Evolutionary conservation across 2,888 invertebrate genomes (phyloP).

Genomic region (Scaptomyza reducta): DNA sequence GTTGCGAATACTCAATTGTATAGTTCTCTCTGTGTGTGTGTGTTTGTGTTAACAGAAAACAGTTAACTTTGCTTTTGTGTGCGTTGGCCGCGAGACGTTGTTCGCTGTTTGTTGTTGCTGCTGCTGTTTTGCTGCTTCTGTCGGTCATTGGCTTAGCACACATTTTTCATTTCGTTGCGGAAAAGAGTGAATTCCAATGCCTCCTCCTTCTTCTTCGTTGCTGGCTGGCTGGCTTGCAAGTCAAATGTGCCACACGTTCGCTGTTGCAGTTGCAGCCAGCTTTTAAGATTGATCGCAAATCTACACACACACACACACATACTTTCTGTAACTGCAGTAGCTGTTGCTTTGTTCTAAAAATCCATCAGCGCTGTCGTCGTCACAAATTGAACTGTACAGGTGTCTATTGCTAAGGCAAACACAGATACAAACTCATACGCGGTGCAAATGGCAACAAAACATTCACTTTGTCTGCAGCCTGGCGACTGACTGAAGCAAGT

Average conservation of each 20-base stretch:
- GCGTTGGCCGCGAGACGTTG: constrained; percentile 57
- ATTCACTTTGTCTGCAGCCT: constrained; percentile 68
- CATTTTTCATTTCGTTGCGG: constrained; percentile 83
- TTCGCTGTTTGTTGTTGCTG: constrained; percentile 43
- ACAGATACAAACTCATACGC: constrained; percentile 46
- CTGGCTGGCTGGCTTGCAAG: constrained; percentile 42
- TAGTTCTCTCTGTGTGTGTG: constrained; percentile 14
- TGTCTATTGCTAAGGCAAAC: constrained; percentile 71
- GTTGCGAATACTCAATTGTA: constrained; percentile 63
- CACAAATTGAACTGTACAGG: constrained; percentile 60
- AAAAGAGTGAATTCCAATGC: constrained; percentile 80
- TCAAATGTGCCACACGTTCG: constrained; percentile 40
- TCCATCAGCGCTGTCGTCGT: constrained; percentile 5
- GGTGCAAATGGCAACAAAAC: constrained; percentile 47
- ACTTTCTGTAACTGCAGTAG: constrained; percentile 34
- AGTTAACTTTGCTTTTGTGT: constrained; percentile 70
- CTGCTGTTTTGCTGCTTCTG: constrained; percentile 65
- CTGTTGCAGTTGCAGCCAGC: constrained; percentile 30
- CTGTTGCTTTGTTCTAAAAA: constrained; percentile 46
- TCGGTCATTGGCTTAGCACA: constrained; percentile 85
- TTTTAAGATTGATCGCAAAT: constrained; percentile 53
- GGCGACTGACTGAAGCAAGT: constrained; percentile 76
- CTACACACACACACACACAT: constrained; percentile 10
- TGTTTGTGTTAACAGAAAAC: constrained; percentile 59
- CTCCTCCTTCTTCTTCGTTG: constrained; percentile 49